phyloP scores from a whole-genome alignment of 2,888 invertebrate species.

The Chrysolina haemoptera region DNA sequence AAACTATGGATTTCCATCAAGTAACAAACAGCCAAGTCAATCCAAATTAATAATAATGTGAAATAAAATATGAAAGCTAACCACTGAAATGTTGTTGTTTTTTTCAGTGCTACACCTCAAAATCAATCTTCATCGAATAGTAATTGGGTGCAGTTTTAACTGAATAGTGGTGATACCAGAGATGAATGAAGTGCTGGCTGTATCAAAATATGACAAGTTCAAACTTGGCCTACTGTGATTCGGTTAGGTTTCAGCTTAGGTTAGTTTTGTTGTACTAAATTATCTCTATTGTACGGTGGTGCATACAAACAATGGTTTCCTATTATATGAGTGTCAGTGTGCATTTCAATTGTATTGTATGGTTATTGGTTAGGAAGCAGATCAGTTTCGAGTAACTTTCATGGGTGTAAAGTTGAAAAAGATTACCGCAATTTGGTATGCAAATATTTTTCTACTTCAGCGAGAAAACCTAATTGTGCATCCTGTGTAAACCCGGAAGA shows the following conservation, averaged over 20 bases:
- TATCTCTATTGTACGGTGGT: neutral
- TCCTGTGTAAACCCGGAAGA: no score
- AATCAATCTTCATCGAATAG: conserved; percentile 63
- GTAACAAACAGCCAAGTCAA: no score
- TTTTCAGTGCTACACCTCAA: conserved; percentile 59
- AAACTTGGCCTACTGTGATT: conserved; percentile 10
- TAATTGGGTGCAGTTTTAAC: conserved; percentile 69
- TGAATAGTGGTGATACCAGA: neutral
- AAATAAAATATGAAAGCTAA: no score
- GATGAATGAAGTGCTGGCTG: neutral
- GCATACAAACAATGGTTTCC: neutral
- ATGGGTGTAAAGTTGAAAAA: neutral
- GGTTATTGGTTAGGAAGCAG: neutral
- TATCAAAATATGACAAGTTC: conserved; percentile 23
- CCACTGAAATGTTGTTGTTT: conserved; percentile 20
- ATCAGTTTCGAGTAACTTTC: neutral
- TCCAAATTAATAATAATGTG: no score
- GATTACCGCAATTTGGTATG: neutral
- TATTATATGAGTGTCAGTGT: neutral
- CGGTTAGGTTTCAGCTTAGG: neutral
- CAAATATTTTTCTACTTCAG: neutral
- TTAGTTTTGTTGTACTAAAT: conserved; percentile 2
- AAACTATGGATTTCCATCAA: no score
- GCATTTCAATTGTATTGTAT: neutral
- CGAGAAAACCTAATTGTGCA: no score